phyloP scores from a whole-genome alignment of 2,797 vertebrate species.

The Ctenosaura bakeri region DNA sequence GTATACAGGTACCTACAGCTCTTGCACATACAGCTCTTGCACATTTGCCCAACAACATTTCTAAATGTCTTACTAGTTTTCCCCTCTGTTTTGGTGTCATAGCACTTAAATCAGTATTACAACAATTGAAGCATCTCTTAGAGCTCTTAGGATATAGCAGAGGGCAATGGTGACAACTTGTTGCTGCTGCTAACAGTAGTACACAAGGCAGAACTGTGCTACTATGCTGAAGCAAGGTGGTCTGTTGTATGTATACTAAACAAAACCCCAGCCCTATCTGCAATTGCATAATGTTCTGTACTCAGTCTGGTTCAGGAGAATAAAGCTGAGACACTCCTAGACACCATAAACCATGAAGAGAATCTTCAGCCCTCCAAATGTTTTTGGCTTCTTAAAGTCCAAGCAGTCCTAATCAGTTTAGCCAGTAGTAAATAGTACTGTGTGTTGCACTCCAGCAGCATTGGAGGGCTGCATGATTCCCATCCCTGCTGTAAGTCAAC shows the following conservation, averaged over 20 bases:
- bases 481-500: not conserved
- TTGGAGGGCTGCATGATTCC: no score
- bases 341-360: not conserved
- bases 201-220: not conserved
- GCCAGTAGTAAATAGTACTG: no score
- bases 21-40: not conserved
- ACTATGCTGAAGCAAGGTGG: not conserved
- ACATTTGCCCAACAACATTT: not conserved
- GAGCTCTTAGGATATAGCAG: not conserved
- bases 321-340: not conserved
- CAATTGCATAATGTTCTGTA: not conserved
- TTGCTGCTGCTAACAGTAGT: not conserved
- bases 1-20: not conserved
- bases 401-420: no score
- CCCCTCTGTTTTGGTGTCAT: not conserved
- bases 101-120: not conserved
- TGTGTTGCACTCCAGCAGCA: no score
- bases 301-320: not conserved
- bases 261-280: not conserved
- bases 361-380: not conserved
- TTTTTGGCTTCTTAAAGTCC: not conserved
- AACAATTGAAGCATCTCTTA: not conserved
- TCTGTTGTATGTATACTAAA: not conserved
- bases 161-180: not conserved
- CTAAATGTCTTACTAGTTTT: not conserved